Evolutionary conservation across 1,140 invertebrate genomes (phyloP).

Genomic region (Lethocerus indicus): DNA sequence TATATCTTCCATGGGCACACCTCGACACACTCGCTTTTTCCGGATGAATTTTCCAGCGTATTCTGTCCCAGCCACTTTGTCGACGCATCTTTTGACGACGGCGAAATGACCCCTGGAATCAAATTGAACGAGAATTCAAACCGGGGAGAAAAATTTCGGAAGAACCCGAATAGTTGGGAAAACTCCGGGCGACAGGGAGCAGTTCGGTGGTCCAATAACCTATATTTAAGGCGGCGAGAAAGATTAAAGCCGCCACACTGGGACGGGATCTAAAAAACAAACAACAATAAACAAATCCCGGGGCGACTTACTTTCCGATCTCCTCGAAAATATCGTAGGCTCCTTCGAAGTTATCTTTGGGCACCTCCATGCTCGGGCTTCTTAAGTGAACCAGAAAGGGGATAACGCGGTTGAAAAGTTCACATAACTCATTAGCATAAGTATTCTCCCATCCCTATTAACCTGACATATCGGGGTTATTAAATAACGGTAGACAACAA

Average conservation of each 20-base stretch:
- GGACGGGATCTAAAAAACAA: slow-evolving; percentile 1
- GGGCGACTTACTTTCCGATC: slow-evolving; percentile 36
- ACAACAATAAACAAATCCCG: background rate
- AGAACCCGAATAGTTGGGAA: background rate
- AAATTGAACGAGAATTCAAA: slow-evolving; percentile 19
- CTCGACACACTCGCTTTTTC: slow-evolving; percentile 68
- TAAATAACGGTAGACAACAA: slow-evolving; percentile 6
- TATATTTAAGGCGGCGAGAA: background rate
- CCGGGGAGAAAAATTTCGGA: background rate
- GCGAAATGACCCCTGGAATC: slow-evolving; percentile 87
- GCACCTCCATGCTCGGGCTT: slow-evolving; percentile 33
- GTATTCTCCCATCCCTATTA: background rate
- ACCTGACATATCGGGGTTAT: background rate
- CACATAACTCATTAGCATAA: background rate
- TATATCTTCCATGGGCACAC: slow-evolving; percentile 69
- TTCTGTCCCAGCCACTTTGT: slow-evolving; percentile 62
- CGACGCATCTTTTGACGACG: slow-evolving; percentile 71
- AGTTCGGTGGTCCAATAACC: background rate
- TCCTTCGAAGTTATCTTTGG: slow-evolving; percentile 36
- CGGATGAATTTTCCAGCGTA: slow-evolving; percentile 94
- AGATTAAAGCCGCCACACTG: background rate
- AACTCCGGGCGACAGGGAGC: background rate
- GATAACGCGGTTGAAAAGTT: no score
- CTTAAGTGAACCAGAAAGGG: no score
- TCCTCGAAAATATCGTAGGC: slow-evolving; percentile 38